Evolutionary conservation across 2,888 invertebrate species (phyloP), one percentile per base, ranked within the genome.

Genomic region (Chymomyza procnemis): DNA sequence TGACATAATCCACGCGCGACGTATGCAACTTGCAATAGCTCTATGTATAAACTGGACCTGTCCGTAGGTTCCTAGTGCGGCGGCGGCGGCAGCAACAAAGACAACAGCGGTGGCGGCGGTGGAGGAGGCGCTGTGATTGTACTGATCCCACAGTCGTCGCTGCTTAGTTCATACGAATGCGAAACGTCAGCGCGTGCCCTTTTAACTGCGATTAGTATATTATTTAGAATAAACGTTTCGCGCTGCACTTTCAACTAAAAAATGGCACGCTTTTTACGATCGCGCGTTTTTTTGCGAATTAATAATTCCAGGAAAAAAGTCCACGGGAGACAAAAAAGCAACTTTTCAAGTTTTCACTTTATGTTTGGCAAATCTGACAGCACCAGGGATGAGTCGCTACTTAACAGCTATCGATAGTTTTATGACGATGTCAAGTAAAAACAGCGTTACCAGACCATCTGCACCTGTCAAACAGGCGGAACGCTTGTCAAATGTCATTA

Each of bases 341-440:
- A 80, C 79, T 75, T 82, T 82, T 81, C 85, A 78, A 85, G 85
- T 86, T 87, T 86, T 86, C 82, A 86, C 77, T 66, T 34, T 74
- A 69, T 76, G 77, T 76, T 76, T 76, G 74, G 76, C 65, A 66
- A 76, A 41, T 41, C 34, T 41, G 34, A 41, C 34, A 41, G 34
- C 34, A 41, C 34, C 34, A 41, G 34, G 34, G 34, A 41, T 41
- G 34, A 12, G 34, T 41, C 34, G 12, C 34, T 41, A 12, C 34
- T 12, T 5, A 12, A 9, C 34, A 41, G 12, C 34, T 41, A 41
- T 41, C 34, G 34, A 41, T 41, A 41, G 34, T 41, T 41, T 41
- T 41, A 41, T 41, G 34, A 41, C 34, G 34, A 41, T 41, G 34
- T 12, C 34, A 12, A 9, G 12, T 9, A 41, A 41, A 12, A 1